Evolutionary conservation across 2,888 invertebrate species (phyloP), one percentile per base, ranked within the genome.

Genomic region (Dicycla oo): DNA sequence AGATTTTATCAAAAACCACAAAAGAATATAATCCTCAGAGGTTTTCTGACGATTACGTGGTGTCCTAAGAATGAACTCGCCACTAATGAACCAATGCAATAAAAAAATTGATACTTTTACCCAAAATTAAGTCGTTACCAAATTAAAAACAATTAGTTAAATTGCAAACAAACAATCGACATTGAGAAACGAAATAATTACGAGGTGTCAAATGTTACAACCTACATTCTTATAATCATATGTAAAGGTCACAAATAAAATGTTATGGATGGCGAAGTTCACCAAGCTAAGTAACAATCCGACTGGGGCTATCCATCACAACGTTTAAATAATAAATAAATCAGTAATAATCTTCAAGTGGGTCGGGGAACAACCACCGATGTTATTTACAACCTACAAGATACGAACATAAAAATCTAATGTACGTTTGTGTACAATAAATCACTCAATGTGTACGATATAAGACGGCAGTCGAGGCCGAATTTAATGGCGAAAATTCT

Each of bases 341-440:
- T 95, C 94, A 92, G 90, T 88, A 85, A 91, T 92, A 93, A 93
- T 93, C 91, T 91, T 86, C 87, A 84, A 82, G 88, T 88, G 90
- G 85, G 88, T 87, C 88, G 82, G 85, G 84, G 85, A 88, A 89
- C 88, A 90, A 89, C 86, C 86, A 88, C 85, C 81, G 80, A 81
- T 82, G 92, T 93, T 93, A 94, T 94, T 95, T 94, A 95, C 93
- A 92, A 89, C 92, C 91, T 91, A 87, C 89, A 88, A 93, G 92
- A 93, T 90, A 90, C 89, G 85, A 88, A 92, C 92, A 94, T 94
- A 93, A 94, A 94, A 94, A 93, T 93, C 90, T 93, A 93, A 93
- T 93, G 93, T 92, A 88, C 89, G 88, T 87, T 90, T 88, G 88
- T 90, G 87, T 84, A 85, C 88, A 81, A 93, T 94, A 94, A 93